A percentile compares a stretch with the other conserved stretches of the same genome.
These are phyloP conservation scores for Elanoides forficatus DNA, from an alignment of 2,113 vertebrate genomes.

Conservation along the genomic window DNA sequence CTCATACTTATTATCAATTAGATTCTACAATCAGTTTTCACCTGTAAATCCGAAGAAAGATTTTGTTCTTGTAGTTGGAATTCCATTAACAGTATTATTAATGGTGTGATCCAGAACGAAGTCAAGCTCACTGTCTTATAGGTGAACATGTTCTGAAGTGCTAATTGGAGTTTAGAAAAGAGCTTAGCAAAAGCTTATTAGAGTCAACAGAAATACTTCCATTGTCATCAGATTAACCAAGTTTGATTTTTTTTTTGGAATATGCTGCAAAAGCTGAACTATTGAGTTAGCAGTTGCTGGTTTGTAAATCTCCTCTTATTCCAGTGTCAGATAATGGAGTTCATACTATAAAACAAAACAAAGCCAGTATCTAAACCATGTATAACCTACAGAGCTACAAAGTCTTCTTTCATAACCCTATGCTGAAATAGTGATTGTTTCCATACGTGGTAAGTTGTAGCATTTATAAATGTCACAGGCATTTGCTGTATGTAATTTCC, in stretches of 20 bases:
- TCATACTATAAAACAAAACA: not conserved
- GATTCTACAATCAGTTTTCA: not conserved
- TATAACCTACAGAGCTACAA: not conserved
- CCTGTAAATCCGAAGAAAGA: not conserved
- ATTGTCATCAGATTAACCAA: conserved; percentile 36
- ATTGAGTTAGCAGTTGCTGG: not conserved
- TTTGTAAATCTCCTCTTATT: conserved; percentile 4
- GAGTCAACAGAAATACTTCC: conserved; percentile 22
- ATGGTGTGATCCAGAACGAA: not conserved
- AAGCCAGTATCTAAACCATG: not conserved
- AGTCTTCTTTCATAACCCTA: not conserved
- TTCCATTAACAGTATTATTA: not conserved
- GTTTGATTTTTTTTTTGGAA: conserved; percentile 57
- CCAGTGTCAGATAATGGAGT: not conserved
- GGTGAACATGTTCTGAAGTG: conserved; percentile 7
- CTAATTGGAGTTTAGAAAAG: conserved; percentile 46
- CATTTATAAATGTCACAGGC: conserved; percentile 20
- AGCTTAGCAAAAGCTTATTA: conserved; percentile 50
- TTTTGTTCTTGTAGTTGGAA: not conserved
- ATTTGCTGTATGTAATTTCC: not conserved
- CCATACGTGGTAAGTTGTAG: not conserved
- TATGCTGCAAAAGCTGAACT: conserved; percentile 15
- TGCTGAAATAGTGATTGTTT: conserved; percentile 6
- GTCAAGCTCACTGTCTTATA: not conserved
- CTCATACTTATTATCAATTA: not conserved